Evolutionary conservation across 2,888 invertebrate genomes (phyloP).

Genomic region (Xestia ashworthii): DNA sequence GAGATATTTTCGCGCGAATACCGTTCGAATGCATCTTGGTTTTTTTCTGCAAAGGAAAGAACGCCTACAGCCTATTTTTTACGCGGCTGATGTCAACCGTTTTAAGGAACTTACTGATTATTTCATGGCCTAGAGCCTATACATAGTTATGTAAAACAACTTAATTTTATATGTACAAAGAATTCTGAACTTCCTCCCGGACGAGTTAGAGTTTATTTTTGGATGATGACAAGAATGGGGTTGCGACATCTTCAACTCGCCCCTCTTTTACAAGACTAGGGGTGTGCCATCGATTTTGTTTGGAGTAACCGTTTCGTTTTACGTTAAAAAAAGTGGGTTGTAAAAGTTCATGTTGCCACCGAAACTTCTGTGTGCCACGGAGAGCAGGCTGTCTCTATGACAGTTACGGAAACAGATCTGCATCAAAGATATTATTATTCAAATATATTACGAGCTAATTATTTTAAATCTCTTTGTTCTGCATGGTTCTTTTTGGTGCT

Average conservation of each 20-base stretch:
- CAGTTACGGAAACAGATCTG: neutral
- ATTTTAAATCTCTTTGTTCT: too few relatives aligned
- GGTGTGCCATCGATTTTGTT: slow-evolving; percentile 56
- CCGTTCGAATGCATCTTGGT: slow-evolving; percentile 41
- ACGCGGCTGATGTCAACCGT: slow-evolving; percentile 52
- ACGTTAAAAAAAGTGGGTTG: neutral
- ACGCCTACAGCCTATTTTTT: slow-evolving; percentile 34
- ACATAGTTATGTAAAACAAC: slow-evolving; percentile 82
- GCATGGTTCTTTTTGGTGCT: too few relatives aligned
- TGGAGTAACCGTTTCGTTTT: slow-evolving; percentile 10
- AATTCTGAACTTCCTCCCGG: slow-evolving; percentile 60
- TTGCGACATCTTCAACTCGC: slow-evolving; percentile 74
- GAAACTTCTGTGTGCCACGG: neutral
- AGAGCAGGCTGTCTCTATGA: neutral
- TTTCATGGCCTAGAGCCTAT: slow-evolving; percentile 79
- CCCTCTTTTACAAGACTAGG: slow-evolving; percentile 66
- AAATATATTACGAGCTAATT: too few relatives aligned
- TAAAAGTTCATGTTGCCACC: neutral
- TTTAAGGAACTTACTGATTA: slow-evolving; percentile 84
- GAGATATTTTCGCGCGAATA: slow-evolving; percentile 54
- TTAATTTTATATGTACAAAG: slow-evolving; percentile 66
- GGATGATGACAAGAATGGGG: slow-evolving; percentile 58
- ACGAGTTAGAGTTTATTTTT: slow-evolving; percentile 59
- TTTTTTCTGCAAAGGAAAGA: slow-evolving; percentile 44
- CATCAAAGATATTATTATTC: too few relatives aligned